Base-by-base conservation (phyloP, 2,797 vertebrate genomes). In the Orestias chungarensis region DNA sequence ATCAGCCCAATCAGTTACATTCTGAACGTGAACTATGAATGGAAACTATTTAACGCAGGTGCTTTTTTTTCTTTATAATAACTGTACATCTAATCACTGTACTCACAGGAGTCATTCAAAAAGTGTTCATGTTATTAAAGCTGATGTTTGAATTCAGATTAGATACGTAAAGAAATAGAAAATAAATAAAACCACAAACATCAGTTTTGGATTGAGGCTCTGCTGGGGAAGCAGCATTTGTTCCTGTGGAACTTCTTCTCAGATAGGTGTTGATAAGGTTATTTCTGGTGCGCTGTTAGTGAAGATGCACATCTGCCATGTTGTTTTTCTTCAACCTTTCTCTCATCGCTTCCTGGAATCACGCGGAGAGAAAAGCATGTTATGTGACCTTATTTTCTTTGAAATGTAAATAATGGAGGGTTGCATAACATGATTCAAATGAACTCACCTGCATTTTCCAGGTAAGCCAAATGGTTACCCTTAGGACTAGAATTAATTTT, bases 221-320 rank as follows among this genome's bases (percentile, higher is more conserved):
- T 76, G 61, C 4, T 64, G 40, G 25, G 23, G 61, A 80, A 78
- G 80, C 68, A 66, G 29, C 85, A 85, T 70, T 82, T 85, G 86
- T 72, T 82, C 62, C 35, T 31, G n/a, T 15, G 64, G 20, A 68
- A 68, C 73, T 76, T 0, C 73, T 79, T 84, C 73, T 54, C 78
- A 82, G 55, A 69, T 82, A 76, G 49, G 59, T 4, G 54, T 31
- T 40, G 80, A 86, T 82, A 67, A 74, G 64, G 69, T 40, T 86
- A 35, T 86, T 84, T 83, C 71, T 55, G 74, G 65, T 66, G 35
- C 27, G 1, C 47, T 42, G 68, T 70, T 73, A 35, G 50, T 76
- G 54, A 80, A 85, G 77, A 46, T 18, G 33, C 52, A 65, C 79
- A 81, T 55, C 72, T 86, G 85, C 46, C 33, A 6, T 31, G 0